Percentiles rank a stretch among this genome's conserved stretches.
Conservation (phyloP, 2,113 vertebrate species). For the Heptranchias perlo region DNA sequence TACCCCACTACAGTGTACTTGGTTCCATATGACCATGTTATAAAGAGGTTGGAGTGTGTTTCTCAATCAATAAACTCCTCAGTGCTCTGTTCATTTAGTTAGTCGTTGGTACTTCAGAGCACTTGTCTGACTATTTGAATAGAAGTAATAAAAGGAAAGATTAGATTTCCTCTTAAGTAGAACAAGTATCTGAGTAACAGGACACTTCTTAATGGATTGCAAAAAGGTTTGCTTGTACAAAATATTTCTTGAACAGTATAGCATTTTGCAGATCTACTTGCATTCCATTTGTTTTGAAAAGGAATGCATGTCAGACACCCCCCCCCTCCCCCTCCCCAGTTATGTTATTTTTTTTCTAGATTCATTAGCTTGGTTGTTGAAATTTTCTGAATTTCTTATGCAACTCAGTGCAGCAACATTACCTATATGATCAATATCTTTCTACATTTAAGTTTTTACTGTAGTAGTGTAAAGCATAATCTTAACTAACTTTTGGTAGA, state of each 20-base stretch:
- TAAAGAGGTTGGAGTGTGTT: not conserved
- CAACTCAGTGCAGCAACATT: not conserved
- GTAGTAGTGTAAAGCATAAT: not conserved
- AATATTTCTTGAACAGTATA: not conserved
- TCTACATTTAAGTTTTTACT: not conserved
- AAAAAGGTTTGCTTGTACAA: not conserved
- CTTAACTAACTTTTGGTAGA: not conserved
- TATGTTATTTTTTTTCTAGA: not conserved
- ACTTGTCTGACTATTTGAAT: not conserved
- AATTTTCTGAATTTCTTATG: not conserved
- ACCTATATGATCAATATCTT: not conserved
- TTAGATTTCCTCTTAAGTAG: constrained; percentile 6
- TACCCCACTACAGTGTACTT: constrained; percentile 6
- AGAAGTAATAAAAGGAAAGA: not conserved
- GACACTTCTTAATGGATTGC: not conserved
- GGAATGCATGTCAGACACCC: not conserved
- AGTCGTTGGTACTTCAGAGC: not conserved
- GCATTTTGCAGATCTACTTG: not conserved
- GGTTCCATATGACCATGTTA: not conserved
- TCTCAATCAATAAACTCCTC: not conserved
- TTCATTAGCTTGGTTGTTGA: not conserved
- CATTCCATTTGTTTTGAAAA: not conserved
- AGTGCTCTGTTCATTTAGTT: not conserved
- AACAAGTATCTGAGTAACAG: not conserved
- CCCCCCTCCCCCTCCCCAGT: not conserved